These are phyloP conservation scores for Odontocerum albicorne DNA, from an alignment of 2,888 invertebrate genomes.

Conservation along the genomic window DNA sequence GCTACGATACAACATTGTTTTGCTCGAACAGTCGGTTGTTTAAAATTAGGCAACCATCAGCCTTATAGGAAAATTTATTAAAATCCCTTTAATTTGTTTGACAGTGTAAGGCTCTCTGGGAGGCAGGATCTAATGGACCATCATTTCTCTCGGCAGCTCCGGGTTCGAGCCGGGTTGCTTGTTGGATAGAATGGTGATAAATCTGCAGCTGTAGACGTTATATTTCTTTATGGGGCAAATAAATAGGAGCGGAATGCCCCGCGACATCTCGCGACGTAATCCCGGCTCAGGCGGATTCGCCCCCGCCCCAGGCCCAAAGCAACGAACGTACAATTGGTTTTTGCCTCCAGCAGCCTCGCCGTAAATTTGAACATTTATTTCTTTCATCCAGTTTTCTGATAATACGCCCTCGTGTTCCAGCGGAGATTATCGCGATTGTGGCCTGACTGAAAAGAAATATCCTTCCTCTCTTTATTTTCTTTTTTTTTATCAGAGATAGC, in stretches of 20 bases:
- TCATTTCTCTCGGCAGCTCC: too few relatives aligned
- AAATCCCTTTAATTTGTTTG: too few relatives aligned
- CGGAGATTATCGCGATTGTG: constrained; percentile 9
- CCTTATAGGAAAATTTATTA: too few relatives aligned
- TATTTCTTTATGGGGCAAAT: constrained; percentile 30
- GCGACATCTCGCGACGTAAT: not conserved
- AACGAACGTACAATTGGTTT: constrained; percentile 9
- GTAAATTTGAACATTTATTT: constrained; percentile 22
- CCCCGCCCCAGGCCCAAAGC: not conserved
- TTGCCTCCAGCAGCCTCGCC: constrained; percentile 7
- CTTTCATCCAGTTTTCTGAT: constrained; percentile 12
- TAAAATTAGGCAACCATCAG: too few relatives aligned
- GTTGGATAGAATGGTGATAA: constrained; percentile 18
- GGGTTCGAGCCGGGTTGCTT: constrained; percentile 9
- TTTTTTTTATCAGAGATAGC: too few relatives aligned
- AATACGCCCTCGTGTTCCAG: constrained; percentile 7
- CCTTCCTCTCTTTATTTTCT: too few relatives aligned
- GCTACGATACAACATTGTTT: too few relatives aligned
- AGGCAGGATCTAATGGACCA: too few relatives aligned
- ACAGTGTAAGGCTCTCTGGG: too few relatives aligned
- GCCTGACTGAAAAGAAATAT: not conserved
- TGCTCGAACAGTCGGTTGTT: too few relatives aligned
- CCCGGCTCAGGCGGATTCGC: not conserved
- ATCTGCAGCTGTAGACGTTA: constrained; percentile 24
- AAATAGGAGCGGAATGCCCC: constrained; percentile 7